phyloP scores from a whole-genome alignment of 92 coral and sea anemone species.

The Porites divaricata region DNA sequence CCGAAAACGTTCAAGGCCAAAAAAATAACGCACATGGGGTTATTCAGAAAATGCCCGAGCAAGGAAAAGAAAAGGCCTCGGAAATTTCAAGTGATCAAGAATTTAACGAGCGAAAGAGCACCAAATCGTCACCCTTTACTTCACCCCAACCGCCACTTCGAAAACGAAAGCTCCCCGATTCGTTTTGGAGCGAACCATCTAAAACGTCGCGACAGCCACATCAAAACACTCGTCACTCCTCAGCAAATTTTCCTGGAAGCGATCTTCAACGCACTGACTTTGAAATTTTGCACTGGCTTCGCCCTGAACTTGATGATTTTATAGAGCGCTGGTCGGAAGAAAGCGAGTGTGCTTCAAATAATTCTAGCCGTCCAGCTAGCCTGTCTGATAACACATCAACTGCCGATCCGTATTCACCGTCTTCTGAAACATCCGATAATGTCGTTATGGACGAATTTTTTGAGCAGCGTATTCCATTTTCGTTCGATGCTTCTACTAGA shows the following conservation, averaged over 20 bases:
- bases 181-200: constrained; percentile 85
- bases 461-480: constrained; percentile 79
- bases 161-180: constrained; percentile 87
- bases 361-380: constrained; percentile 72
- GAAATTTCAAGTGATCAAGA: background rate
- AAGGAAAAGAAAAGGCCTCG: background rate
- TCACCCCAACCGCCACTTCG: constrained; percentile 71
- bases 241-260: constrained; percentile 28
- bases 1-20: background rate
- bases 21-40: background rate
- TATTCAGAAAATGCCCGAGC: background rate
- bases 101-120: background rate
- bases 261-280: constrained; percentile 52
- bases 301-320: constrained; percentile 94
- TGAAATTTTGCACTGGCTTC: constrained; percentile 87
- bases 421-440: constrained; percentile 86
- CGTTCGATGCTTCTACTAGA: constrained; percentile 19
- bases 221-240: constrained; percentile 38
- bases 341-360: constrained; percentile 79
- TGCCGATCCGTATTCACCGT: constrained; percentile 85
- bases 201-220: constrained; percentile 62
- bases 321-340: constrained; percentile 96
- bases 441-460: constrained; percentile 77
- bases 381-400: constrained; percentile 73
- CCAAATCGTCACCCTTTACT: constrained; percentile 15